Percentiles rank a stretch among this genome's conserved stretches.
Conservation (phyloP, 2,888 invertebrate genomes). For the Pyrocoelia pectoralis region DNA sequence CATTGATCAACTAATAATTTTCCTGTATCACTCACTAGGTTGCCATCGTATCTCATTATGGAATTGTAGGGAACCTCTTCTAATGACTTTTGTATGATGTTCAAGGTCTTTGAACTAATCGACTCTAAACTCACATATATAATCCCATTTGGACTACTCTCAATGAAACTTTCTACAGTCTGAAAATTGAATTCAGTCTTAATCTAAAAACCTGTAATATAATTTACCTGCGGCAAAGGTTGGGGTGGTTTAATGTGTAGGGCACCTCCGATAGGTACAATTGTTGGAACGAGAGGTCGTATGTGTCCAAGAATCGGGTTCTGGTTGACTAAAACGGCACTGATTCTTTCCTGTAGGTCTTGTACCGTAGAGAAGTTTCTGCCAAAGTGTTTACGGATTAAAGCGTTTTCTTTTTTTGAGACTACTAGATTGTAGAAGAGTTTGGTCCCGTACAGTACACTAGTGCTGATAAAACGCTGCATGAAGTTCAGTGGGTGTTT, state of each 20-base stretch:
- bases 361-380: neutral
- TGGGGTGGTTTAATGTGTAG: neutral
- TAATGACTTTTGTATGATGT: neutral
- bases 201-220: too few species aligned
- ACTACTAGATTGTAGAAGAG: neutral
- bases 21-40: neutral
- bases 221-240: neutral
- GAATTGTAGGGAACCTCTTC: neutral
- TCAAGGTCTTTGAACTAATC: neutral
- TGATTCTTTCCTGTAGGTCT: neutral
- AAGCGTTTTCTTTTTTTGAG: neutral
- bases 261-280: neutral
- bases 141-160: neutral
- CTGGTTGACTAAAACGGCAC: neutral
- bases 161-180: neutral
- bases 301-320: conserved; percentile 1
- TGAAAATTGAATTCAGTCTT: neutral
- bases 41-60: neutral
- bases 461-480: neutral
- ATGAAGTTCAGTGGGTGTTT: neutral
- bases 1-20: neutral
- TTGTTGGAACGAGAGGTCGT: neutral
- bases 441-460: neutral
- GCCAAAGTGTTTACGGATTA: neutral
- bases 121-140: conserved; percentile 3